phyloP scores from a whole-genome alignment of 2,113 vertebrate species.

The Calidris pygmaea region DNA sequence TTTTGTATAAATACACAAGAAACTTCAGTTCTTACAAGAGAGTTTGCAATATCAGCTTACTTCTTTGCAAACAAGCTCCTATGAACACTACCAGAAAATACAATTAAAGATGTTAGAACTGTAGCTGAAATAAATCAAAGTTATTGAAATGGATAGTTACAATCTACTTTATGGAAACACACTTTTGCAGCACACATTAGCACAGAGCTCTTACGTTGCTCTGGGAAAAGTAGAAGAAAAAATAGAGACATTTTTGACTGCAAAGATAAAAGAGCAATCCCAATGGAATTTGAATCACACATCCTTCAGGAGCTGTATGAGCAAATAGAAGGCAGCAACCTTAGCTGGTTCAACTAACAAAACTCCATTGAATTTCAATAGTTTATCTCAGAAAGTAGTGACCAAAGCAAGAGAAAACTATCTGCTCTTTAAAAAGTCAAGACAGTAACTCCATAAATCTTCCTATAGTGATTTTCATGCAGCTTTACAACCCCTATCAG shows the following conservation, averaged over 20 bases:
- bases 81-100: not conserved
- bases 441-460: not conserved
- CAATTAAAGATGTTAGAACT: not conserved
- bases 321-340: not conserved
- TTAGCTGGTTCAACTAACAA: not conserved
- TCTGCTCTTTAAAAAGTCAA: not conserved
- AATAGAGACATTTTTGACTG: not conserved
- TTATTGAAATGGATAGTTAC: not conserved
- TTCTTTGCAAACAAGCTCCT: not conserved
- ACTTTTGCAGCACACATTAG: not conserved
- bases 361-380: not conserved
- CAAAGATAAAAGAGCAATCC: not conserved
- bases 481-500: not conserved
- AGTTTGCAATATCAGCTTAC: not conserved
- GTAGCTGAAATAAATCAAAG: not conserved
- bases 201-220: not conserved
- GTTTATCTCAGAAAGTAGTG: not conserved
- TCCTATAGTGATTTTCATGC: not conserved
- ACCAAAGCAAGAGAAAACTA: not conserved
- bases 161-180: not conserved
- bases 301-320: not conserved
- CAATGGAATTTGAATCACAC: not conserved
- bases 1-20: not conserved
- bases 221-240: not conserved
- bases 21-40: not conserved